A percentile compares a stretch with the other conserved stretches of the same genome.
Evolutionary conservation across 2,113 vertebrate species (phyloP).

Genomic region (Cheilinus undulatus): DNA sequence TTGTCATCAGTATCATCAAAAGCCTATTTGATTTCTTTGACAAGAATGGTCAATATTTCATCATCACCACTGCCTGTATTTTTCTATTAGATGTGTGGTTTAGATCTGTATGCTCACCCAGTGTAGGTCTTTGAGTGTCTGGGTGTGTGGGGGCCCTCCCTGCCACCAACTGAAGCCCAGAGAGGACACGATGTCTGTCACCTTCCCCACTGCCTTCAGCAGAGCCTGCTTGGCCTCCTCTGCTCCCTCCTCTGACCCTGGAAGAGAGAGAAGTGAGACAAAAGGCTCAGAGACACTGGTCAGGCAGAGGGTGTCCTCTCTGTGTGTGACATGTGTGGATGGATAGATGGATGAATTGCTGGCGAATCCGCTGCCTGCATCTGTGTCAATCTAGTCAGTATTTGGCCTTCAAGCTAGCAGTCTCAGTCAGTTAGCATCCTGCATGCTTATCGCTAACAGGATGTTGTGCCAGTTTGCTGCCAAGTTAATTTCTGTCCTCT

Average conservation of each 20-base stretch:
- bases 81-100: background rate
- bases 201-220: conserved; percentile 80
- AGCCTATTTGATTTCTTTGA: no score
- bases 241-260: conserved; percentile 85
- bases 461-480: background rate
- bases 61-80: background rate
- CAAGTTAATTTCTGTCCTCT: background rate
- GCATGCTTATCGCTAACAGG: background rate
- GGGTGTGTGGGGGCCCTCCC: conserved; percentile 86
- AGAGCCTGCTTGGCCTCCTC: conserved; percentile 79
- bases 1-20: background rate
- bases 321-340: no score
- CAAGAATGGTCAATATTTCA: background rate
- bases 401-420: background rate
- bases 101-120: conserved; percentile 72
- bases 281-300: background rate
- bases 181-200: conserved; percentile 87
- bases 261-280: background rate
- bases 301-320: background rate
- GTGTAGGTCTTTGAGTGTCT: conserved; percentile 85
- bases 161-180: conserved; percentile 92
- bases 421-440: background rate
- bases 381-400: background rate
- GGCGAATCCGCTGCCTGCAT: background rate
- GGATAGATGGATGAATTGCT: no score